Evolutionary conservation across 1,140 invertebrate species (phyloP), one percentile per base, ranked within the genome.

Genomic region (Hypothenemus hampei): DNA sequence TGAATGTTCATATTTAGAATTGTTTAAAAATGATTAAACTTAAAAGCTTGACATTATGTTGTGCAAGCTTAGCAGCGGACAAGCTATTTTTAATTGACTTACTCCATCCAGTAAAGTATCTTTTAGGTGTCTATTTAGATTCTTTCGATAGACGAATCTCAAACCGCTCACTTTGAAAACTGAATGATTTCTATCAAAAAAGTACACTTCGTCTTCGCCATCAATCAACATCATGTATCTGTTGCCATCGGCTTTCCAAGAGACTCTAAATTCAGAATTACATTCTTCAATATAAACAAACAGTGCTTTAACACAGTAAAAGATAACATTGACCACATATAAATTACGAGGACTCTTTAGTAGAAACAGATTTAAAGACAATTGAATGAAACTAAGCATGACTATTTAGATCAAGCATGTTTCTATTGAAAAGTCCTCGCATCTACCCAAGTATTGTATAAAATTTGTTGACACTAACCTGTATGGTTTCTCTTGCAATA

Each of bases 211-310:
- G 61, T 87, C 79, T 63, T 84, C 77, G 11, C 81, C 85, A 66
- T 92, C 82, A 46, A 99, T 95, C 5, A 97, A 73, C 90, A 99
- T 95, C 86, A 99, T 89, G 69, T 98, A 99, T 82, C 94, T 84
- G 11, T 87, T 93, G 19, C 97, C 97, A 75, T 99, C 97, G 11
- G 97, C 97, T 72, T 99, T 99, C 97, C 97, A 99, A 0, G 94
- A 98, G 3, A 99, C 96, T 68, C 84, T 57, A 41, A 6, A 51
- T n/a, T 11, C 26, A 8, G 36, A 19, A n/a, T n/a, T n/a, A n/a
- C n/a, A n/a, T n/a, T n/a, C n/a, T n/a, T n/a, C n/a, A n/a, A n/a
- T 39, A 31, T 31, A 55, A 22, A 3, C 20, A 3, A 49, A 3
- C 20, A 19, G 15, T 47, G 11, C 7, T 18, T 10, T 0, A 3